A percentile compares a stretch with the other conserved stretches of the same genome.
These are phyloP conservation scores for Hydrophis major DNA, from an alignment of 2,797 vertebrate genomes.

Conservation along the genomic window DNA sequence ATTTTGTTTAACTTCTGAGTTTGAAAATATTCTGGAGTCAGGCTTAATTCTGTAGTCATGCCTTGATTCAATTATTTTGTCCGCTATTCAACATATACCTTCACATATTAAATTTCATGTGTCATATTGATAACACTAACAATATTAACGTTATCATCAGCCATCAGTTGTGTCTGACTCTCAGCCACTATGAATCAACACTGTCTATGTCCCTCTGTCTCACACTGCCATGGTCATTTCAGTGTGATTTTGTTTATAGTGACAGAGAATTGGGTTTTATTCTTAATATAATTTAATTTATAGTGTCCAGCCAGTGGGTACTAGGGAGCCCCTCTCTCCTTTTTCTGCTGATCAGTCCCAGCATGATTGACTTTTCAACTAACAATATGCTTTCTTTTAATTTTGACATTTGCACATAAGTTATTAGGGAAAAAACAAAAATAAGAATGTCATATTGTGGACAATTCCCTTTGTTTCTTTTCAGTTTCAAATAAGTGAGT, in stretches of 20 bases:
- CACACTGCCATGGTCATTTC: neutral
- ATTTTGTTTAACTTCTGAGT: slow-evolving; percentile 25
- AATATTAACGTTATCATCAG: neutral
- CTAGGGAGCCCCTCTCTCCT: neutral
- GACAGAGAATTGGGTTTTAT: neutral
- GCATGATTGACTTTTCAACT: neutral
- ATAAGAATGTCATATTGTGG: neutral
- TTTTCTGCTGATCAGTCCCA: neutral
- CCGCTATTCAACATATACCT: neutral
- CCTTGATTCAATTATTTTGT: slow-evolving; percentile 33
- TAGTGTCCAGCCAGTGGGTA: neutral
- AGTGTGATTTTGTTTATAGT: neutral
- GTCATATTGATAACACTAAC: neutral
- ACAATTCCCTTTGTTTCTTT: neutral
- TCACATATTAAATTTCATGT: neutral
- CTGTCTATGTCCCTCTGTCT: neutral
- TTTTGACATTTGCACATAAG: neutral
- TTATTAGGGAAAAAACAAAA: neutral
- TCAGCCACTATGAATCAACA: neutral
- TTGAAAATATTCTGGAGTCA: slow-evolving; percentile 35
- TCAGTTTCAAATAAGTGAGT: neutral
- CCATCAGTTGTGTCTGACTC: neutral
- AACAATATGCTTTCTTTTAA: neutral
- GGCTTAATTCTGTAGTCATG: slow-evolving; percentile 18
- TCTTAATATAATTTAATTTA: neutral